Evolutionary conservation across 1,140 invertebrate species (phyloP), one percentile per base, ranked within the genome.

Genomic region (Hycleus cichorii): DNA sequence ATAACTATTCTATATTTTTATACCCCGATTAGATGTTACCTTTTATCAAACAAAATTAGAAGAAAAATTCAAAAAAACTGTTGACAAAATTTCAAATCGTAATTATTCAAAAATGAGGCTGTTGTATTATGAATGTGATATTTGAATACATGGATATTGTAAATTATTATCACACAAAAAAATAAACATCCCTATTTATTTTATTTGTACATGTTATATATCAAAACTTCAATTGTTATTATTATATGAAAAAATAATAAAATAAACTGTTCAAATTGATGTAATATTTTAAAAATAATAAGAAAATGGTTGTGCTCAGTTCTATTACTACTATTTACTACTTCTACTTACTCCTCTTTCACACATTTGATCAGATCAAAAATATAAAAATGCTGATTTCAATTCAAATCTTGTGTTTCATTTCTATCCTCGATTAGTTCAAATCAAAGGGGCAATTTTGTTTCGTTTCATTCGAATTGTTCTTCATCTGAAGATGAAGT

Each of bases 61-160:
- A 39, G 39, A 10, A 39, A 39, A 39, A 49, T 59, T 38, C 18
- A 18, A 18, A 32, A 50, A 61, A 61, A 40, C 32, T 57, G 42
- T 58, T 57, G 49, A 51, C 47, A 57, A 49, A 46, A 45, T 56
- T 57, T 51, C 49, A 32, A 32, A 32, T 32, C 7, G 7, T 32
- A 32, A 32, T 32, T 64, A 64, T 57, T 64, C 60, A 59, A 68
- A 64, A 64, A 65, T 59, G 64, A 69, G 69, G 67, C 68, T 69
- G 68, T 71, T 62, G 65, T 69, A 64, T 68, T 69, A 60, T 71
- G 63, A 69, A 71, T 71, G 69, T 69, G 68, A 71, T 71, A 71
- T 71, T 71, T 69, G 69, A 67, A 71, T 69, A 71, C 68, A 65
- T 71, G 66, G 64, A 69, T 68, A 66, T 69, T 70, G 66, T 67